Conservation (phyloP, 2,113 vertebrate genomes). For the Pica pica region DNA sequence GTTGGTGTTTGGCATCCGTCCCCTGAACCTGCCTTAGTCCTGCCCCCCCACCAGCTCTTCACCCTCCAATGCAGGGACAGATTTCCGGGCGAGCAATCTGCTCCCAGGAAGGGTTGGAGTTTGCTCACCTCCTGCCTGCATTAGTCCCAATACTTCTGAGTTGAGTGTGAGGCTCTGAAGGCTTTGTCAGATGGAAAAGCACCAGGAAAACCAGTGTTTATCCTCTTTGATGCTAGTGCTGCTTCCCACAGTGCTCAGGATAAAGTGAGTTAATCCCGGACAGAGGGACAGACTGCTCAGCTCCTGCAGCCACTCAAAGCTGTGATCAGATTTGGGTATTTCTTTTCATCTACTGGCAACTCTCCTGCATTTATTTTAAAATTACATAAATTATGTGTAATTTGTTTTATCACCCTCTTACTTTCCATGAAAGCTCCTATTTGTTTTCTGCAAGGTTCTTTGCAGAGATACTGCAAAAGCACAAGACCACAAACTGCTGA, state of each 20-base stretch:
- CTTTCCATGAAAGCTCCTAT: not conserved
- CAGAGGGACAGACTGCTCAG: not conserved
- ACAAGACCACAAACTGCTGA: not conserved
- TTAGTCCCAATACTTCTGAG: not conserved
- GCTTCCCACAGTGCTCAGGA: not conserved
- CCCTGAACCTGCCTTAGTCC: not conserved
- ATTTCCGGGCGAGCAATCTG: accelerated
- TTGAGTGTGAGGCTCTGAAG: not conserved
- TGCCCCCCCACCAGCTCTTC: not conserved
- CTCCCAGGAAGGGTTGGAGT: not conserved
- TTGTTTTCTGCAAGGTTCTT: not conserved
- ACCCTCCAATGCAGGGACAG: accelerated
- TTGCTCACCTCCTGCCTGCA: not conserved
- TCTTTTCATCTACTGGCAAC: not conserved
- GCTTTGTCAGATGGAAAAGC: conserved; percentile 37
- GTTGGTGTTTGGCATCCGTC: not conserved
- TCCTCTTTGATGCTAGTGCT: not conserved
- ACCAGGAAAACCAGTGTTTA: not conserved
- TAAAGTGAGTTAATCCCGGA: not conserved
- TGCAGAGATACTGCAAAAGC: not conserved
- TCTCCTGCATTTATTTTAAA: not conserved
- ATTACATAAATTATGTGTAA: not conserved
- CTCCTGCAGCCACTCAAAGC: not conserved
- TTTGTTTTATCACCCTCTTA: not conserved
- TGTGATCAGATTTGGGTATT: not conserved